Conservation (phyloP, 2,113 vertebrate genomes). For the Eulemur macaco region DNA sequence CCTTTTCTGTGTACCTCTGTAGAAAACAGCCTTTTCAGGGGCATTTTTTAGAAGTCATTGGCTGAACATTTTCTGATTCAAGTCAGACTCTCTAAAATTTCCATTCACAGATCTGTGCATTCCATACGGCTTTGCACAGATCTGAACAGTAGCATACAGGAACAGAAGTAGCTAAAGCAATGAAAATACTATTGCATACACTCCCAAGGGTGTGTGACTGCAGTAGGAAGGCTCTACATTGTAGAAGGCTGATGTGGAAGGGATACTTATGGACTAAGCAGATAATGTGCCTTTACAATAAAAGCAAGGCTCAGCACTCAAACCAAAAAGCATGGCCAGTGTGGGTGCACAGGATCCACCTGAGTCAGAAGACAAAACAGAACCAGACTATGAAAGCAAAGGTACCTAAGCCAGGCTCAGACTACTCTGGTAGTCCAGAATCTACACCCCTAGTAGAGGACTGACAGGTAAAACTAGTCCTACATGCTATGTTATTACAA, state of each 20-base stretch:
- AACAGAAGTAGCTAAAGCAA: background rate
- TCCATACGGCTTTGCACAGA: background rate
- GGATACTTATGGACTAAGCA: background rate
- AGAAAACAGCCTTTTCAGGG: background rate
- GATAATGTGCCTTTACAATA: background rate
- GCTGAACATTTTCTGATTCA: slow-evolving; percentile 10
- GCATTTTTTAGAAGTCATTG: background rate
- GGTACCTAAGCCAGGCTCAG: background rate
- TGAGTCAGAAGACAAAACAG: background rate
- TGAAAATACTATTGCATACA: background rate
- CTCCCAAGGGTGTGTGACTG: background rate
- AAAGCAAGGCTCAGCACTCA: background rate
- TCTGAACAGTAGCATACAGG: background rate
- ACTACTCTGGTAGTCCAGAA: background rate
- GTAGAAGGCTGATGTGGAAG: background rate
- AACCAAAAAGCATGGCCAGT: background rate
- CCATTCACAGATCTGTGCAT: no score
- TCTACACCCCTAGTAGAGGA: background rate
- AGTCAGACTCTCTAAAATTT: background rate
- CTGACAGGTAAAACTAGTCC: background rate
- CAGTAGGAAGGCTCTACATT: background rate
- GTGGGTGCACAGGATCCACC: no score
- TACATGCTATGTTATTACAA: background rate
- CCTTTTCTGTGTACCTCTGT: background rate
- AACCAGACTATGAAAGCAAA: background rate